Evolutionary conservation across 2,113 vertebrate genomes (phyloP), one percentile per base, ranked within the genome.

Genomic region (Rhineura floridana): DNA sequence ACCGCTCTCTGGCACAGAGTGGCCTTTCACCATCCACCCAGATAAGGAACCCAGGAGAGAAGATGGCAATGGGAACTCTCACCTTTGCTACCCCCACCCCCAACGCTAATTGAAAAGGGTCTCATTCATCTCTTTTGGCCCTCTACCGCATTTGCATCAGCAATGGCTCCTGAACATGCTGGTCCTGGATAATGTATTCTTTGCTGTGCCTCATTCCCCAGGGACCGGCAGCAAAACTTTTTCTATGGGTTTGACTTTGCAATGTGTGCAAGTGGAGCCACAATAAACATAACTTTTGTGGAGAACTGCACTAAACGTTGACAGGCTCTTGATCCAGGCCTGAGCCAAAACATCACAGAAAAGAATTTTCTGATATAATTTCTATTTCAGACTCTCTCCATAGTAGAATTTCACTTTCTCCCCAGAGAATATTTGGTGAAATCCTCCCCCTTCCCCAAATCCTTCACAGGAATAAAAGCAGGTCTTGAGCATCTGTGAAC

Each of bases 41-140:
- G 42, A 46, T 84, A 72, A 72, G 25, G 46, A 28, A 23, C 82
- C 82, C 83, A 72, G 12, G n/a, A 65, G 59, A 44, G 36, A 65
- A 65, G 39, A 79, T 11, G 62, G 6, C 30, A 42, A 67, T 21
- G 23, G 11, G 15, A 79, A 78, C 39, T 30, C 55, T 78, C 50
- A 44, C 42, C 55, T 77, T 65, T 77, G 50, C 62, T 76, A n/a
- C n/a, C n/a, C n/a, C n/a, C n/a, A n/a, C 75, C 59, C 81, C 44
- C 19, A 30, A 36, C 23, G 15, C 84, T 78, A 86, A 78, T 77
- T 86, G 73, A 78, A 86, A 86, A 86, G 36, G 33, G 62, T 50
- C 42, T 77, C 75, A 63, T 85, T 48, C n/a, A 63, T 77, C 73
- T 77, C 84, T 77, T 76, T 63, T 17, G 84, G 84, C 72, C 55